A percentile compares a stretch with the other conserved stretches of the same genome.
These are phyloP conservation scores for Zhengitettix transpicula DNA, from an alignment of 2,888 invertebrate species.

Conservation along the genomic window DNA sequence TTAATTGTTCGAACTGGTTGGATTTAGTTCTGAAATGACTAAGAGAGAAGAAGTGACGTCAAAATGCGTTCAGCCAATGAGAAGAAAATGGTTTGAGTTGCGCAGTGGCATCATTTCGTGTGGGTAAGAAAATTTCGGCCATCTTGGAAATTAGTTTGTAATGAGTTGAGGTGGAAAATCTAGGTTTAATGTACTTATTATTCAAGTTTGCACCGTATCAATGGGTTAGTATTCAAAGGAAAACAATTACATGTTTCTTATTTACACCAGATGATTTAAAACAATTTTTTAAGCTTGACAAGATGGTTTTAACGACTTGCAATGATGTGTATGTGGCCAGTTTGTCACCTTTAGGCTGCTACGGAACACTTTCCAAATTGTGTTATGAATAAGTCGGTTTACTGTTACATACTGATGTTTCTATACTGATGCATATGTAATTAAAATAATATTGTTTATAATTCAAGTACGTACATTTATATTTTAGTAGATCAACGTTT, in stretches of 20 bases:
- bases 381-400: too few species aligned
- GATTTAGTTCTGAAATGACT: too few species aligned
- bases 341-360: slow-evolving; percentile 7
- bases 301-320: neutral
- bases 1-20: too few species aligned
- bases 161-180: slow-evolving; percentile 15
- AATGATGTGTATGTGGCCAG: slow-evolving; percentile 11
- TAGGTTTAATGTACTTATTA: slow-evolving; percentile 15
- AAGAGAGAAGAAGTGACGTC: slow-evolving; percentile 8
- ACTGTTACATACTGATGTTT: too few species aligned
- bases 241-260: neutral
- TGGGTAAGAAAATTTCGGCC: slow-evolving; percentile 19
- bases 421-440: too few species aligned
- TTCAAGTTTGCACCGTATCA: slow-evolving; percentile 13
- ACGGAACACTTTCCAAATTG: too few species aligned
- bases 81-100: slow-evolving; percentile 15
- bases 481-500: too few species aligned
- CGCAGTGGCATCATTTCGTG: slow-evolving; percentile 19
- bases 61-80: slow-evolving; percentile 10
- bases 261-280: neutral
- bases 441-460: too few species aligned
- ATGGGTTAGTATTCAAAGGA: slow-evolving; percentile 15
- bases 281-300: neutral
- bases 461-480: too few species aligned
- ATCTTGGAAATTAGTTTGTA: slow-evolving; percentile 19